These are phyloP conservation scores for Narcine bancroftii DNA, from an alignment of 2,113 vertebrate genomes.

Conservation along the genomic window DNA sequence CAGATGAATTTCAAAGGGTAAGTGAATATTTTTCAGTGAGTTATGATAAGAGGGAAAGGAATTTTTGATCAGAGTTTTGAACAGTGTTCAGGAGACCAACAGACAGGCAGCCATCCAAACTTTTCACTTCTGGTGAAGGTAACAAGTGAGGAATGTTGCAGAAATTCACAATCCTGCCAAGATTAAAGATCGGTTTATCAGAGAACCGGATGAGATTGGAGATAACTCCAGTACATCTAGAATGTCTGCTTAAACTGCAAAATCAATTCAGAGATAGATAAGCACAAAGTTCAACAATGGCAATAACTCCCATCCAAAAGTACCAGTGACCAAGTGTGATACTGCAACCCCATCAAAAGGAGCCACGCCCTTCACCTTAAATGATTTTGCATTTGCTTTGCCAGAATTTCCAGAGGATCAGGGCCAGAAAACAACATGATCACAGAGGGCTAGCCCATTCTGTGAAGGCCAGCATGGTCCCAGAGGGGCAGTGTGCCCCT, in stretches of 20 bases:
- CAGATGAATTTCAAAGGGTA: neutral
- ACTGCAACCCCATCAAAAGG: neutral
- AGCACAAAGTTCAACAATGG: neutral
- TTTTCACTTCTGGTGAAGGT: too few species aligned
- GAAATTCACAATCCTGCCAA: too few species aligned
- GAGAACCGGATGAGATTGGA: neutral
- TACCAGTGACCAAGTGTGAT: too few species aligned
- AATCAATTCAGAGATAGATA: neutral
- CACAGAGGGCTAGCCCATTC: too few species aligned
- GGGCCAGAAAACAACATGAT: too few species aligned
- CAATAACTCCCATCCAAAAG: neutral
- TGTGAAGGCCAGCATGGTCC: too few species aligned
- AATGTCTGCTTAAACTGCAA: neutral
- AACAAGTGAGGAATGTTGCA: neutral
- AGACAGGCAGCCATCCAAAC: neutral
- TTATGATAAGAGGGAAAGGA: neutral
- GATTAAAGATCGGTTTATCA: neutral
- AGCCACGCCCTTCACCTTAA: neutral
- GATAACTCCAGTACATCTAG: neutral
- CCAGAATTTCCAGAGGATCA: neutral
- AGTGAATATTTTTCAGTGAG: too few species aligned
- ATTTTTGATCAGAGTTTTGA: neutral
- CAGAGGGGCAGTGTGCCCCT: too few species aligned
- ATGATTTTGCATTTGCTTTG: neutral
- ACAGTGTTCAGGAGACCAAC: neutral